Evolutionary conservation across 1,140 invertebrate genomes (phyloP).

Genomic region (Nomia melanderi): DNA sequence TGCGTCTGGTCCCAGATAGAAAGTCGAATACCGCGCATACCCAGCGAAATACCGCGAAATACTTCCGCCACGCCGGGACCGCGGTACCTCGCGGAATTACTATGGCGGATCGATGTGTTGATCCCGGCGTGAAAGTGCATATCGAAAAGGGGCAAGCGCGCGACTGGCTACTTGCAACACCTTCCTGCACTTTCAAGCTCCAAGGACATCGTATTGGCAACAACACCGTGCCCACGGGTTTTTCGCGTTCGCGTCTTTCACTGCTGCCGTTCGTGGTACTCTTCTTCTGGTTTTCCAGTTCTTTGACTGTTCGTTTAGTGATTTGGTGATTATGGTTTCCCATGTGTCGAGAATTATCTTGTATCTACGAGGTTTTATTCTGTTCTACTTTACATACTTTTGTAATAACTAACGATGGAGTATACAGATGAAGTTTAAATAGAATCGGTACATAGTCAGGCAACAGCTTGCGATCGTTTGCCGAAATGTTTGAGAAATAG

Average conservation of each 20-base stretch:
- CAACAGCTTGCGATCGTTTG: too few species aligned
- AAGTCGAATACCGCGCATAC: conserved; percentile 73
- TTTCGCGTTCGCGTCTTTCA: conserved; percentile 36
- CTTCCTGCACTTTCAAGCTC: conserved; percentile 50
- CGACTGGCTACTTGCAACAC: conserved; percentile 35
- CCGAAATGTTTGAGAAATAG: too few species aligned
- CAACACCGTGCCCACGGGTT: conserved; percentile 23
- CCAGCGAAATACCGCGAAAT: conserved; percentile 58
- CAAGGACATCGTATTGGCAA: conserved; percentile 46
- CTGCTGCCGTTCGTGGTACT: conserved; percentile 15
- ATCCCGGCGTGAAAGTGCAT: conserved; percentile 49
- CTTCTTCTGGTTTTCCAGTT: neutral
- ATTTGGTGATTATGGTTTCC: too few species aligned
- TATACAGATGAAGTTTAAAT: too few species aligned
- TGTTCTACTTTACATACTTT: too few species aligned
- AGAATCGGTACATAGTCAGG: too few species aligned
- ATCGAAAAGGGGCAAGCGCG: conserved; percentile 39
- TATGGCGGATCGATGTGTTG: conserved; percentile 15
- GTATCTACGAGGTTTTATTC: too few species aligned
- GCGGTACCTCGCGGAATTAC: conserved; percentile 35
- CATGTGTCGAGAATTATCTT: too few species aligned
- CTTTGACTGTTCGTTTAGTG: too few species aligned
- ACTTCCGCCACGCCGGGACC: conserved; percentile 74
- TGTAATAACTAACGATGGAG: too few species aligned
- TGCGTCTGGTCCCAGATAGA: conserved; percentile 67